Conservation (phyloP, 2,888 invertebrate genomes). For the Aplocera efformata region DNA sequence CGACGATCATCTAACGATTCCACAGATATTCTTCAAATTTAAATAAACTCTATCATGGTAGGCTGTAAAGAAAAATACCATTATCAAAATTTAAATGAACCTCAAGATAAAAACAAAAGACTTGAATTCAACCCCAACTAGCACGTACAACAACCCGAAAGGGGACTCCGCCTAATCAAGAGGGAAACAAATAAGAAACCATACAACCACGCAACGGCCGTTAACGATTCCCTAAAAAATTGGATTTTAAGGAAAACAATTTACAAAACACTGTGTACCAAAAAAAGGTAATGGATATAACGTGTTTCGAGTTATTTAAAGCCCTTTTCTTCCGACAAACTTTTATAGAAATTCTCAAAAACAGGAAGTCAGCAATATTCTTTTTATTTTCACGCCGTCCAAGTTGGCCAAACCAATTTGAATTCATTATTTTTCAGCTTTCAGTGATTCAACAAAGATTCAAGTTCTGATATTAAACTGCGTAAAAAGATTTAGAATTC, state of each 20-base stretch:
- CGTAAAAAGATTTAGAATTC: no score
- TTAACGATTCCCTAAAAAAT: slow-evolving; percentile 18
- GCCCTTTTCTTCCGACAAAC: slow-evolving; percentile 5
- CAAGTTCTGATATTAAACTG: no score
- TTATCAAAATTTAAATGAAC: no score
- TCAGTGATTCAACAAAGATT: no score
- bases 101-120: neutral
- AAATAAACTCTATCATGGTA: no score
- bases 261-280: slow-evolving; percentile 17
- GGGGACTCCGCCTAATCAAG: slow-evolving; percentile 20
- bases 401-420: no score
- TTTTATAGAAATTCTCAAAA: neutral
- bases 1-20: no score
- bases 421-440: slow-evolving; percentile 1
- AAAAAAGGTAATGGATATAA: slow-evolving; percentile 18
- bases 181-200: slow-evolving; percentile 21
- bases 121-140: slow-evolving; percentile 5
- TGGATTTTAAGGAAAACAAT: slow-evolving; percentile 23
- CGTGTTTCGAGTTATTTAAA: slow-evolving; percentile 15
- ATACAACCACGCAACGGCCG: slow-evolving; percentile 13
- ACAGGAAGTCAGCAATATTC: neutral
- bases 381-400: neutral
- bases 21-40: no score
- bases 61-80: no score
- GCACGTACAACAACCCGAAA: slow-evolving; percentile 18